phyloP scores from a whole-genome alignment of 2,888 invertebrate species.

The Dolichomitus sp. region DNA sequence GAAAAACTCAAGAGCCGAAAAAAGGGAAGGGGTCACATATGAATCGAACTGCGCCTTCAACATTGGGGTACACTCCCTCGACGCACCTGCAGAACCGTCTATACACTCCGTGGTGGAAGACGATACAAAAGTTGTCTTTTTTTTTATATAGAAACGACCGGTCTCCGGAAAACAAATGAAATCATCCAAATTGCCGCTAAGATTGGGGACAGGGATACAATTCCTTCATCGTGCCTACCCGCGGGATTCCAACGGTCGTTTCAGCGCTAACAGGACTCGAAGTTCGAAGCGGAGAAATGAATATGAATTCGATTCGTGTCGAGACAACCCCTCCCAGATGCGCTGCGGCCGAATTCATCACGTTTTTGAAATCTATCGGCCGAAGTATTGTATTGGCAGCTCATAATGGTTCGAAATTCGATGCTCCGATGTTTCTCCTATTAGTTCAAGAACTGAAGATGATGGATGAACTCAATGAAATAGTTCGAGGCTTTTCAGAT shows the following conservation, averaged over 20 bases:
- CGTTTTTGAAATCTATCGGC: constrained; percentile 8
- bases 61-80: constrained; percentile 28
- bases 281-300: constrained; percentile 18
- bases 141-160: constrained; percentile 47
- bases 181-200: constrained; percentile 48
- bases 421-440: constrained; percentile 21
- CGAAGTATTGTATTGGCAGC: constrained; percentile 17
- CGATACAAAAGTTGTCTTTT: constrained; percentile 47
- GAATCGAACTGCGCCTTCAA: constrained; percentile 27
- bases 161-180: constrained; percentile 26
- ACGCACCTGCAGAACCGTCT: not conserved
- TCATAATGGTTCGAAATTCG: constrained; percentile 25
- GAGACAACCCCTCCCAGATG: constrained; percentile 4
- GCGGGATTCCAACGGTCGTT: constrained; percentile 23
- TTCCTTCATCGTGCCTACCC: constrained; percentile 38
- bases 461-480: constrained; percentile 8
- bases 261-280: constrained; percentile 13
- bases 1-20: constrained; percentile 8
- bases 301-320: constrained; percentile 24
- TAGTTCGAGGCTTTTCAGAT: constrained; percentile 23
- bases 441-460: constrained; percentile 17
- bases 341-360: constrained; percentile 2
- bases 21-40: constrained; percentile 40
- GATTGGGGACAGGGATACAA: constrained; percentile 7
- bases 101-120: constrained; percentile 37